Base-by-base conservation (phyloP, 2,113 vertebrate species). In the Bubalus kerabau region DNA sequence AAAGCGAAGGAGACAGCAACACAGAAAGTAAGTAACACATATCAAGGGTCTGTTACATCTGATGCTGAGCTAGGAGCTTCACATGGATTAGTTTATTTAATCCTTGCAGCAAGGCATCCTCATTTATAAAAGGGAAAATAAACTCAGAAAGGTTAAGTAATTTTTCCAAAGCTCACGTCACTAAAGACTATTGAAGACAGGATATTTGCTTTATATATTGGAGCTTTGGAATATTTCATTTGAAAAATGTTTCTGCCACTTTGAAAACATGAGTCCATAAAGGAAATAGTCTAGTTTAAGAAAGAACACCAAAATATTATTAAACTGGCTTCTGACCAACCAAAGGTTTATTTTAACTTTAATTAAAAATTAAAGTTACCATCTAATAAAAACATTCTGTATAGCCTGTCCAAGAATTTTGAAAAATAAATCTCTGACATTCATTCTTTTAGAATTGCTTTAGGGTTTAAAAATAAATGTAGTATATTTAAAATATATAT, bases 371-470 rank as follows among this genome's bases (percentile, higher is more conserved):
- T 93, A 71, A 86, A 91, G 12, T 87, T 46, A 80, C 15, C 11
- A 60, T 50, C 26, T 91, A 92, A 56, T 59, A 90, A 85, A 81
- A 62, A 81, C 24, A 95, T 56, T 89, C 11, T 36, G 40, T 56
- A 8, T 62, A 80, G 50, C 17, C n/a, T 71, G 43, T 62, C 57
- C 54, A 97, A 94, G 46, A 91, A 57, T 36, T 90, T 76, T 87
- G 17, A 97, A 92, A 96, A 95, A 89, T 87, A 21, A 93, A 56
- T 82, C 32, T 14, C n/a, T 90, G 17, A 82, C 7, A 94, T 76
- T 95, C 26, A 43, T 40, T 94, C 48, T 83, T 89, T 84, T 87
- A 92, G 52, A 90, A 92, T 60, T 96, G 43, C 54, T 91, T 87
- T 86, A 80, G 57, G 59, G 17, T 91, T 71, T 87, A 54, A 85